A percentile compares a stretch with the other conserved stretches of the same genome.
phyloP scores from a whole-genome alignment of 2,113 vertebrate species.

The Microcebus jonahi region DNA sequence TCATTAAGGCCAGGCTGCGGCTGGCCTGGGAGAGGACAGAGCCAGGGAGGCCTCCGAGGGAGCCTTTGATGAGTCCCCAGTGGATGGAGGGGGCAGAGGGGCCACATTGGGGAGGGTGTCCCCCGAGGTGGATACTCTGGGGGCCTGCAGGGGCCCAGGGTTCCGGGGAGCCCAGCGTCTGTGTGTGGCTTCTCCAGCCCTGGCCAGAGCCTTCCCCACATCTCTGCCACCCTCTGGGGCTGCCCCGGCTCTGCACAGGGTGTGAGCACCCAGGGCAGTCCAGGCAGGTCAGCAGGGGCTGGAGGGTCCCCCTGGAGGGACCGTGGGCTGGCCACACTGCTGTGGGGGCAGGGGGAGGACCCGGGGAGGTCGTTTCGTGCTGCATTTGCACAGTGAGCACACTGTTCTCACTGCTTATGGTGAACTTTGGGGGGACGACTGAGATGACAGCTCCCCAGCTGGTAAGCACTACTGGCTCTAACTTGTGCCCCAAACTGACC shows the following conservation, averaged over 20 bases:
- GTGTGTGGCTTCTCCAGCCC: neutral
- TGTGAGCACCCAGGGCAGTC: neutral
- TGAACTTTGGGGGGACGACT: neutral
- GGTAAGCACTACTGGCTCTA: neutral
- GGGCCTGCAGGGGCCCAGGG: neutral
- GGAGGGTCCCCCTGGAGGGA: neutral
- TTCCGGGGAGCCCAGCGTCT: neutral
- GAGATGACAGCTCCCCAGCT: neutral
- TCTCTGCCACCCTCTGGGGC: neutral
- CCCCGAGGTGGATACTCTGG: too few relatives aligned
- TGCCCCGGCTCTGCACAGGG: neutral
- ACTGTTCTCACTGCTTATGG: neutral
- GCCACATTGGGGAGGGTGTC: fast-evolving
- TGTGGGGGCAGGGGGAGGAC: neutral
- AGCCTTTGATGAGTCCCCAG: neutral
- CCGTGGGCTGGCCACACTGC: too few relatives aligned
- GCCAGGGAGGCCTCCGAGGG: neutral
- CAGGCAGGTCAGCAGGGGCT: neutral
- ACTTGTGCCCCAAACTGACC: fast-evolving
- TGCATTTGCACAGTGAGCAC: neutral
- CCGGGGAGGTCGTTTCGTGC: neutral
- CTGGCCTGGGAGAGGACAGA: neutral
- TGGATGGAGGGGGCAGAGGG: neutral
- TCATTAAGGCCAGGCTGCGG: neutral
- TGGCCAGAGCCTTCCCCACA: neutral